phyloP scores from a whole-genome alignment of 2,888 invertebrate species.

The Ctena decussata region DNA sequence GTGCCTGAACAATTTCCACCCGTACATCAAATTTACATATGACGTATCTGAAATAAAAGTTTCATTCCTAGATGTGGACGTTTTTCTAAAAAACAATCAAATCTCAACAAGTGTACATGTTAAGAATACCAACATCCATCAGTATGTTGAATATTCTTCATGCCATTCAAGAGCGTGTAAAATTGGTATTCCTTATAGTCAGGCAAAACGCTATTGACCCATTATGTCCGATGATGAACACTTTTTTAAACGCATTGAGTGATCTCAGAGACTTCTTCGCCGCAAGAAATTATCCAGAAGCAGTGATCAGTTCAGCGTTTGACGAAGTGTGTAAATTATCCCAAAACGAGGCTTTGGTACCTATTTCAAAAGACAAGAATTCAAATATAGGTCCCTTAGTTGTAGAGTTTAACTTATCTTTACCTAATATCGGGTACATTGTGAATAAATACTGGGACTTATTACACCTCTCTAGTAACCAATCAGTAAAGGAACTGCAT shows the following conservation, averaged over 20 bases:
- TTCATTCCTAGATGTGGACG: neutral
- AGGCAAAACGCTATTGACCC: conserved; percentile 30
- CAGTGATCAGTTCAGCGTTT: neutral
- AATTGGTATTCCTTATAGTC: conserved; percentile 28
- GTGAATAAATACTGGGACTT: conserved; percentile 16
- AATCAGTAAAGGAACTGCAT: neutral
- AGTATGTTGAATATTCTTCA: conserved; percentile 20
- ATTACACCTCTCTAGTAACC: neutral
- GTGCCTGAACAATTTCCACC: conserved; percentile 17
- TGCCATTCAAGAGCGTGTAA: conserved; percentile 21
- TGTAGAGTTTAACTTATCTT: conserved; percentile 17
- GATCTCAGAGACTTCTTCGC: conserved; percentile 2
- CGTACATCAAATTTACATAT: conserved; percentile 5
- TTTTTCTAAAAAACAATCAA: neutral
- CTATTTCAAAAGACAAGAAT: neutral
- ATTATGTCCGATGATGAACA: conserved; percentile 28
- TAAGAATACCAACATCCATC: conserved; percentile 22
- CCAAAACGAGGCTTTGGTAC: neutral
- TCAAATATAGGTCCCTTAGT: conserved; percentile 9
- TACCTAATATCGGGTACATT: conserved; percentile 16
- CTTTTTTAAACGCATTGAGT: conserved; percentile 1
- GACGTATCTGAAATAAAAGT: too few species aligned
- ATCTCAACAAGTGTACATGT: too few species aligned
- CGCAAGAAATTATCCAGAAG: conserved; percentile 16
- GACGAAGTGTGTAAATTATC: neutral